Percentiles rank a stretch among this genome's conserved stretches.
These are phyloP conservation scores for Kryptopterus vitreolus DNA, from an alignment of 2,797 vertebrate species.

Conservation along the genomic window DNA sequence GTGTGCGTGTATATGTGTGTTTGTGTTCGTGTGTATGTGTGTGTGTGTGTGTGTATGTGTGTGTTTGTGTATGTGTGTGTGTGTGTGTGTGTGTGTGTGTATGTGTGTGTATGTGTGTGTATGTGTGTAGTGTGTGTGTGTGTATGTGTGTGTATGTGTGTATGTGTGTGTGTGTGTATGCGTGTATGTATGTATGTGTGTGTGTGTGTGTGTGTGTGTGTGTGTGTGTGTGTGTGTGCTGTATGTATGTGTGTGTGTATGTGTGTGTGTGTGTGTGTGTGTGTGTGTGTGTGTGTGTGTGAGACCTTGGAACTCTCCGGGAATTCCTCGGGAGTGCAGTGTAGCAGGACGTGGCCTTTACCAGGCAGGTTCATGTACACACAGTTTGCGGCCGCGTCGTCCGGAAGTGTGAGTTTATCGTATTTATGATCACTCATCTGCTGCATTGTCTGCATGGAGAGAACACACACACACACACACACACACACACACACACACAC, in stretches of 20 bases:
- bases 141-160: no score
- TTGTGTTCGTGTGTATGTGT: no score
- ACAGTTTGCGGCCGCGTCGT: slow-evolving; percentile 90
- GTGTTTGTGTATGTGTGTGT: no score
- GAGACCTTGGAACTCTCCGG: slow-evolving; percentile 90
- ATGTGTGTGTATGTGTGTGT: no score
- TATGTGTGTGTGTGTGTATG: no score
- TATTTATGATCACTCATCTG: slow-evolving; percentile 97
- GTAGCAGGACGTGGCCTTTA: slow-evolving; percentile 90
- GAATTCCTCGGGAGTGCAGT: slow-evolving; percentile 83
- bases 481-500: slow-evolving; percentile 34
- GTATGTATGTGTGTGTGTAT: slow-evolving; percentile 12
- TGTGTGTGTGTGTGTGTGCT: no score
- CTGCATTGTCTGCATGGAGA: slow-evolving; percentile 86
- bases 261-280: slow-evolving; percentile 3
- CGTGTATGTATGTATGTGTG: no score
- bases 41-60: no score
- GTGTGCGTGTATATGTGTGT: no score
- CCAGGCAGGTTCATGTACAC: slow-evolving; percentile 89
- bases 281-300: slow-evolving; percentile 2
- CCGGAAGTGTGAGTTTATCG: slow-evolving; percentile 91
- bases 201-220: no score
- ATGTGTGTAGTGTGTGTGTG: no score
- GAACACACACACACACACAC: slow-evolving; percentile 30
- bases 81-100: no score